Evolutionary conservation across 2,113 vertebrate genomes (phyloP), one percentile per base, ranked within the genome.

Genomic region (Rhinopomastus cyanomelas): DNA sequence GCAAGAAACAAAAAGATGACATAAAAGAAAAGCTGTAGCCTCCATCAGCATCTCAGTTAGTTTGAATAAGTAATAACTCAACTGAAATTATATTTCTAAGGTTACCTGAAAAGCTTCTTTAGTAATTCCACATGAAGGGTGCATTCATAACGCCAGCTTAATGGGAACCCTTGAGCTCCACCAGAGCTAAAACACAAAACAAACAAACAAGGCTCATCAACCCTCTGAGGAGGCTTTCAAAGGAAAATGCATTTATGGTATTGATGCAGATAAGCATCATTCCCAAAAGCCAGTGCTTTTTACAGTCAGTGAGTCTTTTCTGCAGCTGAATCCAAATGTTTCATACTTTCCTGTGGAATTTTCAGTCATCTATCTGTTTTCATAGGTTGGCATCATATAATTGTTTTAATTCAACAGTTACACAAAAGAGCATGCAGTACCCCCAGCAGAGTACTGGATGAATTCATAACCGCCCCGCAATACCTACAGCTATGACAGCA

Each of bases 391-490:
- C 49, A 48, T 29, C 78, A 39, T 89, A 39, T 83, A 92, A 89
- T 91, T 95, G 71, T 29, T 90, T 89, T 91, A 97, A 97, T 96
- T 94, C 94, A 96, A 92, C 93, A 95, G 95, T 64, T 77, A 21
- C 30, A 78, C 46, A 87, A 87, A 19, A 60, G 80, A 92, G 93
- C 84, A 46, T 29, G 19, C 39, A 92, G 13, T 34, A 25, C 66
- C 86, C 23, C 86, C 18, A 74, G 81, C 62, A 46, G 46, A 89
- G 23, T 44, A 81, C 89, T 4, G 7, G n/a, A 71, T 27, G 78
- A 95, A 68, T 81, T 22, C 87, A 61, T 91, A 81, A 59, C 44
- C 80, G 51, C 27, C 67, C 88, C 59, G 69, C 34, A 69, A 80
- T 66, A 81, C 16, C 30, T 79, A 68, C 16, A 64, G 21, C 19